phyloP scores from a whole-genome alignment of 2,888 invertebrate genomes.

The Synanthedon formicaeformis region DNA sequence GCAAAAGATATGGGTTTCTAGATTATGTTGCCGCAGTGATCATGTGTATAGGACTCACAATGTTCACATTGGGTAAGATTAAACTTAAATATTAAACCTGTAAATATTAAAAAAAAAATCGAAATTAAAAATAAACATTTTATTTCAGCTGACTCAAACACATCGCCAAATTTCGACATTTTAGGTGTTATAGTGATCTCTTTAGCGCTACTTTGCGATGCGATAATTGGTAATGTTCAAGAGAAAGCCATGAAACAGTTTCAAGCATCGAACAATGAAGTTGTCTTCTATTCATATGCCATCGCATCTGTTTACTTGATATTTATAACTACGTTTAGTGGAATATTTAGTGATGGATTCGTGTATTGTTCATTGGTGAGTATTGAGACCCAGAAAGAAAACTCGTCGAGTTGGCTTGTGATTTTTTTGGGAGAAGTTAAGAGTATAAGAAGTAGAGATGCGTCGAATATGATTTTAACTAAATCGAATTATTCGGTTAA shows the following conservation, averaged over 20 bases:
- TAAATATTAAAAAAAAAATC: too few species aligned
- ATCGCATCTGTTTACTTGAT: slow-evolving; percentile 88
- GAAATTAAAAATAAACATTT: neutral
- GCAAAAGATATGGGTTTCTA: slow-evolving; percentile 84
- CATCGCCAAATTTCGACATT: slow-evolving; percentile 79
- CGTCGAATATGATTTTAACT: too few species aligned
- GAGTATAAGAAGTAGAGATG: too few species aligned
- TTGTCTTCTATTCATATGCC: slow-evolving; percentile 92
- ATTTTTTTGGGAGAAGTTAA: too few species aligned
- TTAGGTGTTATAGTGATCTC: slow-evolving; percentile 82
- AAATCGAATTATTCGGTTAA: too few species aligned
- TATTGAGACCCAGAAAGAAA: too few species aligned
- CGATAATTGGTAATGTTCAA: slow-evolving; percentile 96
- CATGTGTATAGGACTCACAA: slow-evolving; percentile 90
- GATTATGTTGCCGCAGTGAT: slow-evolving; percentile 87
- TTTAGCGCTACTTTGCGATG: slow-evolving; percentile 91
- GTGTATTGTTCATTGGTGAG: slow-evolving; percentile 81
- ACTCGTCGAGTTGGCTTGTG: too few species aligned
- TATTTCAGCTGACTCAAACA: slow-evolving; percentile 75
- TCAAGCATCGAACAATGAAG: slow-evolving; percentile 88
- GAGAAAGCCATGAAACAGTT: slow-evolving; percentile 92
- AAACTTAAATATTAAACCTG: neutral
- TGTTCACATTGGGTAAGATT: slow-evolving; percentile 87
- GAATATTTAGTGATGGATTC: slow-evolving; percentile 81
- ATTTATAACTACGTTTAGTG: slow-evolving; percentile 76